Evolutionary conservation across 2,888 invertebrate genomes (phyloP).

Genomic region (Tenthredo notha): DNA sequence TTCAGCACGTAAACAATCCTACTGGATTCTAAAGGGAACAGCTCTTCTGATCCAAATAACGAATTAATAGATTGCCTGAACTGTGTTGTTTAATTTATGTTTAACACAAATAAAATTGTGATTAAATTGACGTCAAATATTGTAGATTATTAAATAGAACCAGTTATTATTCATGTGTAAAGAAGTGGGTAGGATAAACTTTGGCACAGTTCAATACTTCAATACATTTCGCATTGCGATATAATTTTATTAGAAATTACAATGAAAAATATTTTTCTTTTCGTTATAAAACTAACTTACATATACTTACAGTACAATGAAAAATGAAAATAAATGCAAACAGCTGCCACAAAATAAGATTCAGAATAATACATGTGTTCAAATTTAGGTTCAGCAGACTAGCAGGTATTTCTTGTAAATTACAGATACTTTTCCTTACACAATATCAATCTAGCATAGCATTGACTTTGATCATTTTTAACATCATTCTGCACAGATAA

Average conservation of each 20-base stretch:
- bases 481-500: not conserved
- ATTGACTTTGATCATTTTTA: not conserved
- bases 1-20: conserved; percentile 83
- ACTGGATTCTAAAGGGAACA: conserved; percentile 94
- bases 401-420: not conserved
- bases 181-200: not conserved
- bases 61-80: conserved; percentile 79
- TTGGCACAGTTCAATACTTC: not conserved
- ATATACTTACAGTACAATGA: not conserved
- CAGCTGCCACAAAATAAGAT: conserved; percentile 3
- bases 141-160: not conserved
- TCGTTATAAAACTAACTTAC: not conserved
- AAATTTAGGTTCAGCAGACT: not conserved
- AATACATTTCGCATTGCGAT: not conserved
- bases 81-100: not conserved
- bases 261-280: conserved; percentile 24
- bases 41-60: conserved; percentile 91
- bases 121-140: not conserved
- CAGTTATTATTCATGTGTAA: not conserved
- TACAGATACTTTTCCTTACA: not conserved
- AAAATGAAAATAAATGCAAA: not conserved
- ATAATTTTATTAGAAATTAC: conserved; percentile 44
- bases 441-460: not conserved
- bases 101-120: not conserved
- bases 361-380: not conserved